phyloP scores from a whole-genome alignment of 2,888 invertebrate species.

The Drosophila phalerata region DNA sequence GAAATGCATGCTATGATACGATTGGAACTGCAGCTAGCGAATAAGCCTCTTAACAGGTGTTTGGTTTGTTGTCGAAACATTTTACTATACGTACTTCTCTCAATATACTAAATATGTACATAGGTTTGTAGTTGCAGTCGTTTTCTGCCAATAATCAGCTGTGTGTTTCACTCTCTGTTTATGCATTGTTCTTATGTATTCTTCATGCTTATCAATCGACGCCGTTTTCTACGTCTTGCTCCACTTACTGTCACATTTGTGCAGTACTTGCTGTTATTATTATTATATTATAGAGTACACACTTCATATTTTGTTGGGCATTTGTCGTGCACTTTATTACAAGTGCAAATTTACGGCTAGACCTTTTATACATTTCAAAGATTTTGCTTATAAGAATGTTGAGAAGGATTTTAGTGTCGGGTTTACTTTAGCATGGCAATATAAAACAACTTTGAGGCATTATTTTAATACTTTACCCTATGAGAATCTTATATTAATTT shows the following conservation, averaged over 20 bases:
- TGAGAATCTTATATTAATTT: not conserved
- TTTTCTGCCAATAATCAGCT: constrained; percentile 57
- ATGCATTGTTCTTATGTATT: constrained; percentile 26
- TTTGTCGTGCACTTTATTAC: constrained; percentile 6
- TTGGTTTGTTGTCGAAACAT: constrained; percentile 35
- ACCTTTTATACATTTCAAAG: not conserved
- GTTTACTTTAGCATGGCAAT: no score
- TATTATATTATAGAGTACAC: not conserved
- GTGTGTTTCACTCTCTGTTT: constrained; percentile 19
- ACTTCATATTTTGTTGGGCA: not conserved
- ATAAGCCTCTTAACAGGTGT: constrained; percentile 33
- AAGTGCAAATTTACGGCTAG: not conserved
- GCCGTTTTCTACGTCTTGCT: constrained; percentile 34
- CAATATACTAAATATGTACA: not conserved
- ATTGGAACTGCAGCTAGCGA: constrained; percentile 2
- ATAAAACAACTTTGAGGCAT: not conserved
- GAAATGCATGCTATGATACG: constrained; percentile 1
- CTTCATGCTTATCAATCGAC: constrained; percentile 62
- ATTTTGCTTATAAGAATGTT: not conserved
- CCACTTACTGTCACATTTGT: constrained; percentile 42
- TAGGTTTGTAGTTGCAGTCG: constrained; percentile 11
- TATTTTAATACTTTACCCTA: not conserved
- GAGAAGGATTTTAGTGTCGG: no score
- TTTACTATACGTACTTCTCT: not conserved
- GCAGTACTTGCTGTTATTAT: constrained; percentile 12